Percentiles rank a stretch among this genome's conserved stretches.
Evolutionary conservation across 1,140 invertebrate genomes (phyloP).

Genomic region (Papilio polyxenes): DNA sequence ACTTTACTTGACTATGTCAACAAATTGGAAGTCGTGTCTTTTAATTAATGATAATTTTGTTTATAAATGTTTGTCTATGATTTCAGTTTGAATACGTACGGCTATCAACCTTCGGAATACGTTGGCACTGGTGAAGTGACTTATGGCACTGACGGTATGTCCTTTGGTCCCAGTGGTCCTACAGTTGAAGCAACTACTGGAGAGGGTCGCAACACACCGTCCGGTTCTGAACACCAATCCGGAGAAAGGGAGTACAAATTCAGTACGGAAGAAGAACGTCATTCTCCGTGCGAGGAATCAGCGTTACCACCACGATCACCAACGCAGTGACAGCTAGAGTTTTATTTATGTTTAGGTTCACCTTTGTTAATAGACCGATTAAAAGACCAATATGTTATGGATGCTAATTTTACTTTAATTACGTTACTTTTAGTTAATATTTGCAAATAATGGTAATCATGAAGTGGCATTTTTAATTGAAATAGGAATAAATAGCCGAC

Average conservation of each 20-base stretch:
- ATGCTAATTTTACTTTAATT: conserved; percentile 25
- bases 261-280: conserved; percentile 69
- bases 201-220: conserved; percentile 60
- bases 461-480: background rate
- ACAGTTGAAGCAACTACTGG: conserved; percentile 57
- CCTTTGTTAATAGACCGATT: background rate
- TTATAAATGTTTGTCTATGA: conserved; percentile 5
- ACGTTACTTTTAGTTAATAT: conserved; percentile 21
- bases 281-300: conserved; percentile 67
- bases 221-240: conserved; percentile 62
- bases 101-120: conserved; percentile 74
- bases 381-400: conserved; percentile 21
- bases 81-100: conserved; percentile 74
- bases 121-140: conserved; percentile 68
- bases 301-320: conserved; percentile 62
- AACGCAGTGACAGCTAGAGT: conserved; percentile 55
- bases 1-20: no score
- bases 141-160: conserved; percentile 64
- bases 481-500: background rate
- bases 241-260: conserved; percentile 73
- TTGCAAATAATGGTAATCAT: conserved; percentile 9
- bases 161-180: conserved; percentile 61
- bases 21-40: no score
- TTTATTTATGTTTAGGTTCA: conserved; percentile 31
- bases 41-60: background rate